Percentiles rank a stretch among this genome's conserved stretches.
These are phyloP conservation scores for Paratrypauchen microcephalus DNA, from an alignment of 2,797 vertebrate genomes.

Conservation along the genomic window DNA sequence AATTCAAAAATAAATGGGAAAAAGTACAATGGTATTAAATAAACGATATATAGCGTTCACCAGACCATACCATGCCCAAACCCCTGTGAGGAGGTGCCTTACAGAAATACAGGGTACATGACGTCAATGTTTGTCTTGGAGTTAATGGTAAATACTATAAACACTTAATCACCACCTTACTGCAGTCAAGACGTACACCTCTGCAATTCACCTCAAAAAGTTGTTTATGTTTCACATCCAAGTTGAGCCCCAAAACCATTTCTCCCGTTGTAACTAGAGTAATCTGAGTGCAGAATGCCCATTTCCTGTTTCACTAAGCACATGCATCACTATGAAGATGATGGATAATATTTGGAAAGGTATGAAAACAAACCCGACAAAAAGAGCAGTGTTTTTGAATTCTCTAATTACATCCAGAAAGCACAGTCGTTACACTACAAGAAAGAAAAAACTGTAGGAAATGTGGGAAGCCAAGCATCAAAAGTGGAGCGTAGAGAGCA, in stretches of 20 bases:
- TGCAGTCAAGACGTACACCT: conserved; percentile 1
- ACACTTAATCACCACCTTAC: conserved; percentile 13
- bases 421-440: neutral
- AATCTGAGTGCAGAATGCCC: neutral
- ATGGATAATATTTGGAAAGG: conserved; percentile 16
- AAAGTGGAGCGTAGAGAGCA: neutral
- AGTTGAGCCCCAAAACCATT: conserved; percentile 31
- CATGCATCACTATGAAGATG: conserved; percentile 14
- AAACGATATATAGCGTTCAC: conserved; percentile 44
- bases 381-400: neutral
- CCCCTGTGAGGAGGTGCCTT: neutral
- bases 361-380: conserved; percentile 5
- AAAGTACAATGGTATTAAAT: neutral
- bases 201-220: neutral
- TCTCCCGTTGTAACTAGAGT: conserved; percentile 19
- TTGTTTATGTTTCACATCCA: conserved; percentile 11
- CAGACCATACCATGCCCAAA: conserved; percentile 90
- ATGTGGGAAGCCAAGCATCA: conserved; percentile 12
- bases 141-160: conserved; percentile 9
- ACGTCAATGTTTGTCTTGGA: conserved; percentile 12
- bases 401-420: conserved; percentile 21
- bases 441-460: conserved; percentile 12
- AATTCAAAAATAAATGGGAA: neutral
- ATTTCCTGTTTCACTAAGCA: conserved; percentile 9
- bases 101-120: neutral